phyloP scores from a whole-genome alignment of 2,113 vertebrate genomes.

The Eurystomus gularis region DNA sequence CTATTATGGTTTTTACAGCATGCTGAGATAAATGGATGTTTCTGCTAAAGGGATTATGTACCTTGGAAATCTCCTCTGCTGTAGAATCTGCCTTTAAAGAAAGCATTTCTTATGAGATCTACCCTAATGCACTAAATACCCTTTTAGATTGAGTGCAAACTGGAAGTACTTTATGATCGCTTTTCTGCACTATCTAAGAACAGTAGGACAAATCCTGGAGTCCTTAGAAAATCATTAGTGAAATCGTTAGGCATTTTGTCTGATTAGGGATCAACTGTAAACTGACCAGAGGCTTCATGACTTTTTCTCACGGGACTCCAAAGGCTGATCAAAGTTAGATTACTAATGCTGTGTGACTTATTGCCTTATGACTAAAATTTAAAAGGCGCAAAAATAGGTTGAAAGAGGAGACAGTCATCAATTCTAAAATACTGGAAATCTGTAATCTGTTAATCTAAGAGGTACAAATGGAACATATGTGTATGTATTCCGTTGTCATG shows the following conservation, averaged over 20 bases:
- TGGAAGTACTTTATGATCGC: neutral
- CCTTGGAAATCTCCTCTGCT: conserved; percentile 4
- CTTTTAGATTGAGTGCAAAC: neutral
- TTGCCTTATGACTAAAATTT: neutral
- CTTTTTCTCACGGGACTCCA: neutral
- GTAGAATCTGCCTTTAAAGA: conserved; percentile 18
- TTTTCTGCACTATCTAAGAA: conserved; percentile 4
- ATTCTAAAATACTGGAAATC: neutral
- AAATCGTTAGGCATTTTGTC: conserved; percentile 30
- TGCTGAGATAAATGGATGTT: conserved; percentile 57
- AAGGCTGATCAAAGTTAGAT: conserved; percentile 13
- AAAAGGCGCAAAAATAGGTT: neutral
- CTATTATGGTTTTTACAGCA: conserved; percentile 37
- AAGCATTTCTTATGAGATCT: conserved; percentile 25
- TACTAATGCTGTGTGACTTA: conserved; percentile 5
- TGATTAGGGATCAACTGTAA: conserved; percentile 2
- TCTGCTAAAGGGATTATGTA: conserved; percentile 45
- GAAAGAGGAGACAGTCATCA: neutral
- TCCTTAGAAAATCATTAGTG: conserved; percentile 43
- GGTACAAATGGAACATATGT: neutral
- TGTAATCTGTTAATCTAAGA: neutral
- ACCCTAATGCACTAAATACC: neutral
- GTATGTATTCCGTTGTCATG: neutral
- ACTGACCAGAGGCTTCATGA: conserved; percentile 20
- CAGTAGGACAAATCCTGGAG: neutral